These are phyloP conservation scores for Odontophorus gujanensis DNA, from an alignment of 2,113 vertebrate species.

Conservation along the genomic window DNA sequence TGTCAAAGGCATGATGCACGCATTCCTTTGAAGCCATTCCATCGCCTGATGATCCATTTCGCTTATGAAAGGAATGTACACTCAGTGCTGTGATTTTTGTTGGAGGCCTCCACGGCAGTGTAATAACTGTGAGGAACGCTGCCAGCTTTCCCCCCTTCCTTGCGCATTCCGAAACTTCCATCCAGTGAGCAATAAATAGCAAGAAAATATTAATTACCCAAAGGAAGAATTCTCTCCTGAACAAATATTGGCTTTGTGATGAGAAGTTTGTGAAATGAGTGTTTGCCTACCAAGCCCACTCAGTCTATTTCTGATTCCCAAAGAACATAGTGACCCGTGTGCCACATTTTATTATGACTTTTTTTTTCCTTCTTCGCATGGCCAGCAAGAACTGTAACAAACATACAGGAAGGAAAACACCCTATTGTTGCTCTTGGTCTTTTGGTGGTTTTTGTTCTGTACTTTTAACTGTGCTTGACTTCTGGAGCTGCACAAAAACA, in stretches of 20 bases:
- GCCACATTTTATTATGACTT: constrained; percentile 45
- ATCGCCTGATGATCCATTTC: constrained; percentile 59
- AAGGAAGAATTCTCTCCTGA: constrained; percentile 71
- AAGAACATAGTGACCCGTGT: constrained; percentile 63
- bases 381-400: constrained; percentile 58
- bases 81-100: constrained; percentile 37
- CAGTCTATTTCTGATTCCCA: constrained; percentile 64
- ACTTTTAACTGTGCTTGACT: background rate
- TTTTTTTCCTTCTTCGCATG: background rate
- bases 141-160: constrained; percentile 37
- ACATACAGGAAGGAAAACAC: constrained; percentile 60
- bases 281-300: constrained; percentile 68
- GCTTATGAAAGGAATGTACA: constrained; percentile 56
- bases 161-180: constrained; percentile 50
- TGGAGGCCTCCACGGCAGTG: constrained; percentile 52
- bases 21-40: constrained; percentile 73
- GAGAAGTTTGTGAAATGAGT: constrained; percentile 63
- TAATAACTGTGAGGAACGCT: constrained; percentile 44
- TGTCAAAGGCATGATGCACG: constrained; percentile 65
- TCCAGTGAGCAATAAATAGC: constrained; percentile 68
- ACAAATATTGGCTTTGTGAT: constrained; percentile 65
- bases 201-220: constrained; percentile 71
- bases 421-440: constrained; percentile 47
- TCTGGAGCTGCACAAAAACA: background rate
- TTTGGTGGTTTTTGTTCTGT: constrained; percentile 32